Conservation (phyloP, 2,797 vertebrate genomes). For the Hoplostethus mediterraneus region DNA sequence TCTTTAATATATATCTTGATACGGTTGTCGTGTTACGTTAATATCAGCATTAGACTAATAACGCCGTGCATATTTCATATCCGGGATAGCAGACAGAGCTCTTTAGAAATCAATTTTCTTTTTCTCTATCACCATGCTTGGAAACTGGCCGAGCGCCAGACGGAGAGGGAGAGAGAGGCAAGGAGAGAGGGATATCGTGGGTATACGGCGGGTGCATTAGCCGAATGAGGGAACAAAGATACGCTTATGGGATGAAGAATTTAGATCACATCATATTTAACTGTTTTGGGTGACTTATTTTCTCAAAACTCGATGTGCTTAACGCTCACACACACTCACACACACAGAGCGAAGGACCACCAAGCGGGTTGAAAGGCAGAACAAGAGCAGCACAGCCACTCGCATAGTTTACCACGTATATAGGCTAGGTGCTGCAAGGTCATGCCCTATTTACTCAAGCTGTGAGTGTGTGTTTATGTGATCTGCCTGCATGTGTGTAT, state of each 20-base stretch:
- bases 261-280: neutral
- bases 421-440: slow-evolving; percentile 56
- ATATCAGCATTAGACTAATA: slow-evolving; percentile 71
- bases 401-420: slow-evolving; percentile 31
- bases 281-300: slow-evolving; percentile 1
- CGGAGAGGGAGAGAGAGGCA: slow-evolving; percentile 37
- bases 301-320: slow-evolving; percentile 16
- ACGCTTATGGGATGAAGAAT: slow-evolving; percentile 48
- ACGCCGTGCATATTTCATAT: slow-evolving; percentile 75
- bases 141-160: slow-evolving; percentile 70
- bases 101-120: slow-evolving; percentile 82
- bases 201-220: slow-evolving; percentile 45
- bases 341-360: neutral
- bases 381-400: slow-evolving; percentile 11
- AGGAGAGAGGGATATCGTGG: slow-evolving; percentile 35
- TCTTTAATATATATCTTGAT: slow-evolving; percentile 71
- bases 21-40: slow-evolving; percentile 71
- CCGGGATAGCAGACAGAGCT: slow-evolving; percentile 63
- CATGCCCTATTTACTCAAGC: slow-evolving; percentile 51
- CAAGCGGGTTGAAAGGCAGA: slow-evolving; percentile 1
- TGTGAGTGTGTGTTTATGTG: neutral
- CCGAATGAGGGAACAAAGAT: slow-evolving; percentile 37
- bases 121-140: slow-evolving; percentile 68
- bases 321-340: neutral
- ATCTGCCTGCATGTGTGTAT: slow-evolving; percentile 3